These are phyloP conservation scores for Aphaenogaster rudis DNA, from an alignment of 1,140 invertebrate genomes.

Conservation along the genomic window DNA sequence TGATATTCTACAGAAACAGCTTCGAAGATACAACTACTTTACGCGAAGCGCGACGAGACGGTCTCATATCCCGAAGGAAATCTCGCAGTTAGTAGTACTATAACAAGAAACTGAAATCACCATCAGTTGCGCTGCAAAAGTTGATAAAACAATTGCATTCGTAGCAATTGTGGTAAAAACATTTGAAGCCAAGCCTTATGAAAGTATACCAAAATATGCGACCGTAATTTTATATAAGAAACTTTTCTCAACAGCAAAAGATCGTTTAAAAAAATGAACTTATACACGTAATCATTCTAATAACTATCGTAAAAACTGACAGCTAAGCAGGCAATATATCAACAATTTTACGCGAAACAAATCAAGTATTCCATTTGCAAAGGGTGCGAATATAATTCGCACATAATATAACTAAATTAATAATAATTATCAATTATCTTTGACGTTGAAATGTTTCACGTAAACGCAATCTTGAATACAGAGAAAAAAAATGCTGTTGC, in stretches of 20 bases:
- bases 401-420: background rate
- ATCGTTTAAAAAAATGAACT: background rate
- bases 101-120: background rate
- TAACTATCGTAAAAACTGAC: background rate
- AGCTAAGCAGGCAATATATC: background rate
- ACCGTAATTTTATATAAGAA: background rate
- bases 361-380: background rate
- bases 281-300: background rate
- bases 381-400: background rate
- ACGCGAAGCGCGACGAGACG: conserved; percentile 12
- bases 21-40: conserved; percentile 27
- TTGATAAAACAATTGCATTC: background rate
- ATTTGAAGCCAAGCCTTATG: background rate
- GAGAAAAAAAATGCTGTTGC: no score
- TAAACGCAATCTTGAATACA: background rate
- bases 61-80: conserved; percentile 44
- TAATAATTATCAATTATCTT: background rate
- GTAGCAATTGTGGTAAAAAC: background rate
- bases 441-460: background rate
- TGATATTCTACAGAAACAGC: conserved; percentile 28
- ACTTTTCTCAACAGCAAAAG: background rate
- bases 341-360: background rate
- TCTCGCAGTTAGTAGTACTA: conserved; percentile 3
- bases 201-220: background rate
- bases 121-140: background rate